These are phyloP conservation scores for Plutella xylostella DNA, from an alignment of 2,888 invertebrate species.

Conservation along the genomic window DNA sequence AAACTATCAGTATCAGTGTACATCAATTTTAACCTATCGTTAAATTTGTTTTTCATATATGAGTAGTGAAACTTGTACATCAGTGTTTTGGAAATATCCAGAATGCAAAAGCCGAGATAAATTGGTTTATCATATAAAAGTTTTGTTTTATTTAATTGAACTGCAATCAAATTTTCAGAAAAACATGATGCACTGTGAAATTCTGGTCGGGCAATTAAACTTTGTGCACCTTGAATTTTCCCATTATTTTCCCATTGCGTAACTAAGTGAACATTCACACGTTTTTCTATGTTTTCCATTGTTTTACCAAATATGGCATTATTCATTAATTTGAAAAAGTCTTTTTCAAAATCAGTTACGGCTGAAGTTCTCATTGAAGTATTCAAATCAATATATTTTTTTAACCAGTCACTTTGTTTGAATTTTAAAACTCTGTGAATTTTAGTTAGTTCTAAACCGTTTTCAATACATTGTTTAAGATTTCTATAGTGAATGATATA, in stretches of 20 bases:
- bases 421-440: conserved; percentile 32
- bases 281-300: conserved; percentile 29
- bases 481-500: conserved; percentile 26
- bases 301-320: conserved; percentile 37
- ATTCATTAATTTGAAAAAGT: conserved; percentile 37
- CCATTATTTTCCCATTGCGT: conserved; percentile 27
- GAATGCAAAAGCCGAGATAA: conserved; percentile 18
- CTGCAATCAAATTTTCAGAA: conserved; percentile 26
- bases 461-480: conserved; percentile 23
- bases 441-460: conserved; percentile 24
- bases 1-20: conserved; percentile 24
- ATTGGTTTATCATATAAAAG: conserved; percentile 19
- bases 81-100: conserved; percentile 18
- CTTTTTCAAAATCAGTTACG: conserved; percentile 32
- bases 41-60: conserved; percentile 17
- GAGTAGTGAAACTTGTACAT: conserved; percentile 21
- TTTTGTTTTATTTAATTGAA: conserved; percentile 16
- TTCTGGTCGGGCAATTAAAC: conserved; percentile 23
- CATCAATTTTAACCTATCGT: conserved; percentile 12
- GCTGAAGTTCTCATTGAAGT: conserved; percentile 26
- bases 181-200: conserved; percentile 29
- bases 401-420: conserved; percentile 32
- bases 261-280: conserved; percentile 27
- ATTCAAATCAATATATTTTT: conserved; percentile 37
- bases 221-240: conserved; percentile 22